Base-by-base conservation (phyloP, 1,140 invertebrate genomes). In the Pseudomyrmex concolor region DNA sequence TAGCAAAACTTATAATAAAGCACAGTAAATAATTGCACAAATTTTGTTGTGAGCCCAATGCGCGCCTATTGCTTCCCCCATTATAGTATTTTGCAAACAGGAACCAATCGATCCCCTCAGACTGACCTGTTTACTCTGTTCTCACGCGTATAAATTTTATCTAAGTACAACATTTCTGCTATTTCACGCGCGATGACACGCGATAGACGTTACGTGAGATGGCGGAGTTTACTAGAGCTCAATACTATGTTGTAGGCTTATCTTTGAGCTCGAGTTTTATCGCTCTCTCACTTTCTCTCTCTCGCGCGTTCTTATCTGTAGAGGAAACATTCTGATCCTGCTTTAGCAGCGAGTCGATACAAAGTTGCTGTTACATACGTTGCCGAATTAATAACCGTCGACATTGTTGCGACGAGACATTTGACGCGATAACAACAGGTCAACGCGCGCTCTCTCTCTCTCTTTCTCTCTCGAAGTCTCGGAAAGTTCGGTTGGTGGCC, bases 241-340 rank as follows among this genome's bases (percentile, higher is more conserved):
- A 34, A 80, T 70, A 80, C 59, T 71, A 54, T 59, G 19, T 19
- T 34, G 34, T 34, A 34, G 34, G 34, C 76, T 71, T 80, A 80
- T 80, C 76, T 70, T n/a, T 15, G 43, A 64, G 59, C 70, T 71
- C 71, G 71, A 70, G 71, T 80, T 80, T 34, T 19, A 43, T 34
- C 15, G 8, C 66, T 34, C 34, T 34, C 5, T 34, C 34, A 34
- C 34, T 34, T 34, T 34, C 34, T 34, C 5, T 34, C 34, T 34
- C 34, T 34, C 34, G 0, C 34, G 34, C 34, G 34, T 7, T 34
- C 34, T 34, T 34, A 34, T 34, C 34, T 34, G 34, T 34, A 34
- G 34, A 34, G 34, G 34, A 34, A 22, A 45, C 54, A 25, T 43
- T 59, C 25, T 62, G 54, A 80, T 80, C 76, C 76, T 71, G 51